phyloP scores from a whole-genome alignment of 30 jellyfish, hydroid and myxozoan genomes.

The Mastigias papua region DNA sequence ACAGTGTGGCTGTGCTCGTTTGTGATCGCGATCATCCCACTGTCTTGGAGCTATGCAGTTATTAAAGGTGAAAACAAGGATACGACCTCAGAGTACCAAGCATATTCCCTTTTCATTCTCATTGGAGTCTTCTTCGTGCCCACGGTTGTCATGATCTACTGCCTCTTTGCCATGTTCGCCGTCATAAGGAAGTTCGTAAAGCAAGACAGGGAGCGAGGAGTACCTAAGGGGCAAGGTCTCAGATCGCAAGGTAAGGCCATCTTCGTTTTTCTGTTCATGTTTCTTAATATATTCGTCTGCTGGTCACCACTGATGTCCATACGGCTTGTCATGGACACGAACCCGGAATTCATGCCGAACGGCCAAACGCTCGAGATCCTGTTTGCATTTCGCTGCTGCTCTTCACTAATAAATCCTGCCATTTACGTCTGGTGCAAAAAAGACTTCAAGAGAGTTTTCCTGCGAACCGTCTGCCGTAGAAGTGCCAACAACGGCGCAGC shows the following conservation, averaged over 20 bases:
- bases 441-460: slow-evolving; percentile 25
- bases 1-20: background rate
- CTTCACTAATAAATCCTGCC: slow-evolving; percentile 47
- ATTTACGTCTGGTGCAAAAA: slow-evolving; percentile 65
- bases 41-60: slow-evolving; percentile 35
- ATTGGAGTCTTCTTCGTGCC: slow-evolving; percentile 30
- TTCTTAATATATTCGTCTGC: slow-evolving; percentile 20
- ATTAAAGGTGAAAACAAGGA: slow-evolving; percentile 10
- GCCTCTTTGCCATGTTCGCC: slow-evolving; percentile 17
- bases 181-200: slow-evolving; percentile 9
- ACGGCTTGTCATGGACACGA: slow-evolving; percentile 42
- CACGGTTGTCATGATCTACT: slow-evolving; percentile 10
- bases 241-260: slow-evolving; percentile 40
- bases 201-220: slow-evolving; percentile 17
- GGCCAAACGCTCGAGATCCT: slow-evolving; percentile 26
- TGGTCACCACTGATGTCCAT: slow-evolving; percentile 51
- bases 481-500: background rate
- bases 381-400: slow-evolving; percentile 17
- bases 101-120: slow-evolving; percentile 20
- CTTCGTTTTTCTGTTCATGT: slow-evolving; percentile 35
- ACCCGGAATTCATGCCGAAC: background rate
- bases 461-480: background rate
- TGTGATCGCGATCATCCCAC: slow-evolving; percentile 13
- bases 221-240: slow-evolving; percentile 1
- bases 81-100: background rate